A percentile compares a stretch with the other conserved stretches of the same genome.
Evolutionary conservation across 2,888 invertebrate species (phyloP).

Genomic region (Eledona agricola): DNA sequence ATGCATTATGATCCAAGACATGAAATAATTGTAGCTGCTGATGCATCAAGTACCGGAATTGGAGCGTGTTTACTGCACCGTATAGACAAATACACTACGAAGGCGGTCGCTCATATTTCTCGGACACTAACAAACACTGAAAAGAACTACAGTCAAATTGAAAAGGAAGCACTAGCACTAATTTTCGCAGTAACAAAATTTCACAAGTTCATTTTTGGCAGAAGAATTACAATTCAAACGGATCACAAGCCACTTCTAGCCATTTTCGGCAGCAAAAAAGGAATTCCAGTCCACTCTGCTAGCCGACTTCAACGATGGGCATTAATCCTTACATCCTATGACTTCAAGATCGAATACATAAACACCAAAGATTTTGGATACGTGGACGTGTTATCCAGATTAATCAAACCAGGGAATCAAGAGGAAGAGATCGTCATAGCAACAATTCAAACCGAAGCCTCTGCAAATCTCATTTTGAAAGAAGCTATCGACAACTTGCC

Average conservation of each 20-base stretch:
- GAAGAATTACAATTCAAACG: slow-evolving; percentile 36
- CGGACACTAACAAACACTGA: slow-evolving; percentile 27
- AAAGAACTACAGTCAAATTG: slow-evolving; percentile 28
- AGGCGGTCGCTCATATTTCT: slow-evolving; percentile 43
- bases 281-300: slow-evolving; percentile 1
- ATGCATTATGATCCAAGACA: too few relatives aligned
- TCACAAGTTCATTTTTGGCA: slow-evolving; percentile 40
- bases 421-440: background rate
- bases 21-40: too few relatives aligned
- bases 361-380: background rate
- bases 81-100: too few relatives aligned
- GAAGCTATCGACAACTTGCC: background rate
- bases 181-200: slow-evolving; percentile 38
- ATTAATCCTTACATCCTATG: slow-evolving; percentile 26
- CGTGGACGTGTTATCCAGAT: background rate
- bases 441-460: background rate
- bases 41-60: too few relatives aligned
- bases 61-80: too few relatives aligned
- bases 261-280: slow-evolving; percentile 1
- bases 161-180: slow-evolving; percentile 37
- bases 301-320: slow-evolving; percentile 14
- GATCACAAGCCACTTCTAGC: slow-evolving; percentile 39
- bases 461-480: background rate
- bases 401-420: background rate
- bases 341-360: slow-evolving; percentile 5